Percentiles rank a stretch among this genome's conserved stretches.
These are phyloP conservation scores for Papilio protenor DNA, from an alignment of 2,888 invertebrate species.

Conservation along the genomic window DNA sequence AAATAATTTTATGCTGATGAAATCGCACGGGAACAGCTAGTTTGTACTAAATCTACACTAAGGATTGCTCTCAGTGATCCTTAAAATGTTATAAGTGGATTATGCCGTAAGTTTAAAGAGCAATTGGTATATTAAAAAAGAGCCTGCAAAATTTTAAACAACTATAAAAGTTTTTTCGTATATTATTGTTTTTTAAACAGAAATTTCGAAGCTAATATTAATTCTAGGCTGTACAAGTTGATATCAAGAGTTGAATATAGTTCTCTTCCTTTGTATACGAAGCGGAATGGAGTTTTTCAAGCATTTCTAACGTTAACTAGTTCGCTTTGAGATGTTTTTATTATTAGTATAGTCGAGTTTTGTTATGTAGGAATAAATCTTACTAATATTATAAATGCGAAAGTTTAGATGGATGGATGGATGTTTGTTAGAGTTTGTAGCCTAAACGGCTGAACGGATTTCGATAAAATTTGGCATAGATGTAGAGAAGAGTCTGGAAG, in stretches of 20 bases:
- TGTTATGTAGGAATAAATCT: not conserved
- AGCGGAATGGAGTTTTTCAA: conserved; percentile 1
- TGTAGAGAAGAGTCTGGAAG: no score
- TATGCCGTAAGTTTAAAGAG: not conserved
- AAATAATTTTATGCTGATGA: no score
- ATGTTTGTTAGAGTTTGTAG: no score
- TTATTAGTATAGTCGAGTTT: not conserved
- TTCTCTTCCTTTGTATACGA: conserved; percentile 8
- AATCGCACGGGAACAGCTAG: no score
- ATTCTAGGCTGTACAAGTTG: conserved; percentile 8
- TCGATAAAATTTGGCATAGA: no score
- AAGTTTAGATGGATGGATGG: no score
- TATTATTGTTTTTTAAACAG: not conserved
- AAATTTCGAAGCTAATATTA: not conserved
- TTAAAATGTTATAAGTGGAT: not conserved
- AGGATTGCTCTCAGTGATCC: no score
- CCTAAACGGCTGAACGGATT: no score
- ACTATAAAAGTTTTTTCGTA: conserved; percentile 2
- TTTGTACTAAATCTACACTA: no score
- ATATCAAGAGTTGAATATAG: not conserved
- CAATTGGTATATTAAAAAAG: not conserved
- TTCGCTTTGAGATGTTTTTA: not conserved
- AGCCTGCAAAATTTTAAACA: not conserved
- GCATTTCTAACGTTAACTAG: not conserved
- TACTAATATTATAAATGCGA: no score